Percentiles rank a stretch among this genome's conserved stretches.
Evolutionary conservation across 2,888 invertebrate species (phyloP).

Genomic region (Acrocyrtus sp.): DNA sequence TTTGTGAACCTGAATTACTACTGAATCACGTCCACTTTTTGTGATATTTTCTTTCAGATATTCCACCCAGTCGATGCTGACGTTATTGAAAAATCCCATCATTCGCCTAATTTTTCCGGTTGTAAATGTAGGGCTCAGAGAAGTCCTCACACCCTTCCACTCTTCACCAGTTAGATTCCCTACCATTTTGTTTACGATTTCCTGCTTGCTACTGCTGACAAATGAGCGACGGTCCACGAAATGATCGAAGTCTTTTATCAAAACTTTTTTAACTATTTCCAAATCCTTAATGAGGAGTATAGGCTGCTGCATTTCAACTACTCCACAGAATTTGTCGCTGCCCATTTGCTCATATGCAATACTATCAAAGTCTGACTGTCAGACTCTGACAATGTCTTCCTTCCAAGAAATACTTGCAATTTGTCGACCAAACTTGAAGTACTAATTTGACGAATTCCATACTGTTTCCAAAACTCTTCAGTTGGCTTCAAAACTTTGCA

Average conservation of each 20-base stretch:
- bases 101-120: constrained; percentile 40
- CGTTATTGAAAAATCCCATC: constrained; percentile 30
- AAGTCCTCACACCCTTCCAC: constrained; percentile 27
- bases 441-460: constrained; percentile 19
- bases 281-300: constrained; percentile 10
- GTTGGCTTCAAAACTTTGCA: background rate
- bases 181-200: background rate
- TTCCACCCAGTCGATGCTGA: constrained; percentile 2
- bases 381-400: no score
- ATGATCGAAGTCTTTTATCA: constrained; percentile 45
- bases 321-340: constrained; percentile 3
- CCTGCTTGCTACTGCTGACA: background rate
- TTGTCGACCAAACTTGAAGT: background rate
- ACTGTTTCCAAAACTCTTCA: constrained; percentile 8
- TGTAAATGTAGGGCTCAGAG: constrained; percentile 39
- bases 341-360: no score
- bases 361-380: no score
- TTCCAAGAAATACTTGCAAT: no score
- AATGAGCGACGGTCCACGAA: constrained; percentile 26
- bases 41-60: constrained; percentile 6
- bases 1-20: constrained; percentile 1
- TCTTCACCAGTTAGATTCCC: constrained; percentile 9
- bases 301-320: background rate
- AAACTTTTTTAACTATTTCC: constrained; percentile 24
- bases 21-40: background rate